phyloP scores from a whole-genome alignment of 2,797 vertebrate species.

The Urocyon cinereoargenteus region DNA sequence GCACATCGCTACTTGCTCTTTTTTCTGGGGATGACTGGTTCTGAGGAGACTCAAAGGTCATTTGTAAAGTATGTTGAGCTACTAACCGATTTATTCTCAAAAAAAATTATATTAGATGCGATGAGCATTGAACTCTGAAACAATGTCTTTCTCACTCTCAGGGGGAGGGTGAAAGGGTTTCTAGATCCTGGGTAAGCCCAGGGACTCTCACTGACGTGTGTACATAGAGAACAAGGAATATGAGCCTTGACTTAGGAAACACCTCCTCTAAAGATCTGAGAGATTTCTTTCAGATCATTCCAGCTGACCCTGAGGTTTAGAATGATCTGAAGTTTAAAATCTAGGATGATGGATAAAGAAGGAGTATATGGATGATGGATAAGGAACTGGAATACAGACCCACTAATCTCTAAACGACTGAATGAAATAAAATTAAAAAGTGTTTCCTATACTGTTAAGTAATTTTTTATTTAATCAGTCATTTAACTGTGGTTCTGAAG shows the following conservation, averaged over 20 bases:
- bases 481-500: constrained; percentile 31
- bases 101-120: background rate
- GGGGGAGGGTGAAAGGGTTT: background rate
- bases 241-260: background rate
- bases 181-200: background rate
- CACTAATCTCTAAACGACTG: constrained; percentile 26
- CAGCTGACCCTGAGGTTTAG: constrained; percentile 25
- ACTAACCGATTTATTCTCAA: background rate
- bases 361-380: background rate
- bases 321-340: constrained; percentile 47
- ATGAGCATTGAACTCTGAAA: background rate
- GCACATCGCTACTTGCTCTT: background rate
- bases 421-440: constrained; percentile 50
- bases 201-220: background rate
- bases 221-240: background rate
- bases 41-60: background rate
- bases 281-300: constrained; percentile 30
- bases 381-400: background rate
- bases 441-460: background rate
- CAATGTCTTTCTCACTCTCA: background rate
- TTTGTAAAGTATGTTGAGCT: background rate
- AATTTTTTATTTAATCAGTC: background rate
- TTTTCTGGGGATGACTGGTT: background rate
- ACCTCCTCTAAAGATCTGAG: background rate
- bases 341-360: constrained; percentile 34